phyloP scores from a whole-genome alignment of 1,140 invertebrate genomes.

The Zophobas morio region DNA sequence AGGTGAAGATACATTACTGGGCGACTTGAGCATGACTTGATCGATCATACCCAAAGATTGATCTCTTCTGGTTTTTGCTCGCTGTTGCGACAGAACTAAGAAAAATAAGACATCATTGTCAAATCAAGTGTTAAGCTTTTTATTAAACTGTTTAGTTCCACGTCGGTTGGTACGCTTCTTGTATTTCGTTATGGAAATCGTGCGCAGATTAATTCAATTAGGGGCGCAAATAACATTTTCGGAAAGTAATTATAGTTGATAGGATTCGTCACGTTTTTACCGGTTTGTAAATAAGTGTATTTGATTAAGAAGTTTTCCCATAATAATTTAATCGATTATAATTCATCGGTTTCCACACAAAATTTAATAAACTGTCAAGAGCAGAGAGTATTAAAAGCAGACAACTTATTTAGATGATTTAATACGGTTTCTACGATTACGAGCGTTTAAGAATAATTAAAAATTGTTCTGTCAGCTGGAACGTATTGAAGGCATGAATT shows the following conservation, averaged over 20 bases:
- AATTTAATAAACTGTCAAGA: constrained; percentile 17
- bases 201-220: constrained; percentile 3
- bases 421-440: constrained; percentile 1
- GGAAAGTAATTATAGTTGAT: constrained; percentile 8
- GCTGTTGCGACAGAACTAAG: constrained; percentile 21
- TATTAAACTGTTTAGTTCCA: constrained; percentile 40
- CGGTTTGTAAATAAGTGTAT: background rate
- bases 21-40: constrained; percentile 39
- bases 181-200: constrained; percentile 6
- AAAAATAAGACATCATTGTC: constrained; percentile 43
- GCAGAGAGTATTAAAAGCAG: constrained; percentile 18
- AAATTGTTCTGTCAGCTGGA: constrained; percentile 4
- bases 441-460: constrained; percentile 10
- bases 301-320: background rate
- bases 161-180: constrained; percentile 15
- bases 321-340: constrained; percentile 18
- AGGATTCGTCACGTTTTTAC: constrained; percentile 7
- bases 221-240: background rate
- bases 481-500: background rate
- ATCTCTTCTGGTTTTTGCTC: constrained; percentile 32
- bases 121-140: constrained; percentile 42
- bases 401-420: constrained; percentile 16
- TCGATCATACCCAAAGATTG: constrained; percentile 41
- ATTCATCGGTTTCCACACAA: background rate
- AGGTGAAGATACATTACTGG: constrained; percentile 38